A percentile compares a stretch with the other conserved stretches of the same genome.
phyloP scores from a whole-genome alignment of 2,888 invertebrate genomes.

The Apantesis nais region DNA sequence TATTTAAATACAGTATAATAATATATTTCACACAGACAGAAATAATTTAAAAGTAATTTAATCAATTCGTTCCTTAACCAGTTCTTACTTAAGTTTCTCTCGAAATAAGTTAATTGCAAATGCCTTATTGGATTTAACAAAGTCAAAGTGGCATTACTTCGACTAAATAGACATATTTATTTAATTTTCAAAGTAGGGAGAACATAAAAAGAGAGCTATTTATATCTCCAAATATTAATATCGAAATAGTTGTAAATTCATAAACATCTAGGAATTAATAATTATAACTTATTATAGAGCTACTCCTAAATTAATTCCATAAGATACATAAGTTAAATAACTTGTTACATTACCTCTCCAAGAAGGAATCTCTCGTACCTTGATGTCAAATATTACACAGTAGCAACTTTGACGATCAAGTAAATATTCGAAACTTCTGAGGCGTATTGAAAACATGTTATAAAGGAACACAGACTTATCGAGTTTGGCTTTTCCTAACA shows the following conservation, averaged over 20 bases:
- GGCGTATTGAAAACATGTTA: constrained; percentile 38
- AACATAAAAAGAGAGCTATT: not conserved
- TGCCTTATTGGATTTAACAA: not conserved
- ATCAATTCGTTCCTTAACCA: not conserved
- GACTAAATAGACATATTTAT: not conserved
- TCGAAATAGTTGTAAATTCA: constrained; percentile 16
- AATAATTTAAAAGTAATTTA: no score
- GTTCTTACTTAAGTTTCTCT: not conserved
- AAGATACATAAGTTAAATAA: constrained; percentile 22
- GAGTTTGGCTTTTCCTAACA: not conserved
- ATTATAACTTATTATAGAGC: constrained; percentile 14
- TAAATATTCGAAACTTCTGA: constrained; percentile 35
- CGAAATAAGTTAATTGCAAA: not conserved
- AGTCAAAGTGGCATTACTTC: not conserved
- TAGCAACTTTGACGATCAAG: constrained; percentile 22
- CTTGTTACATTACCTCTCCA: constrained; percentile 18
- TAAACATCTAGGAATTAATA: constrained; percentile 7
- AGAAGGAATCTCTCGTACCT: constrained; percentile 15
- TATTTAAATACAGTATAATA: no score
- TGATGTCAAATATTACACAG: constrained; percentile 17
- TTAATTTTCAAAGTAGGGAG: not conserved
- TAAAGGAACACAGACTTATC: constrained; percentile 21
- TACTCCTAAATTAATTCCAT: constrained; percentile 15
- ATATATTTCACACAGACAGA: no score
- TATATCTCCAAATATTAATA: not conserved